Base-by-base conservation (phyloP, 2,113 vertebrate genomes). In the Ovibos moschatus region DNA sequence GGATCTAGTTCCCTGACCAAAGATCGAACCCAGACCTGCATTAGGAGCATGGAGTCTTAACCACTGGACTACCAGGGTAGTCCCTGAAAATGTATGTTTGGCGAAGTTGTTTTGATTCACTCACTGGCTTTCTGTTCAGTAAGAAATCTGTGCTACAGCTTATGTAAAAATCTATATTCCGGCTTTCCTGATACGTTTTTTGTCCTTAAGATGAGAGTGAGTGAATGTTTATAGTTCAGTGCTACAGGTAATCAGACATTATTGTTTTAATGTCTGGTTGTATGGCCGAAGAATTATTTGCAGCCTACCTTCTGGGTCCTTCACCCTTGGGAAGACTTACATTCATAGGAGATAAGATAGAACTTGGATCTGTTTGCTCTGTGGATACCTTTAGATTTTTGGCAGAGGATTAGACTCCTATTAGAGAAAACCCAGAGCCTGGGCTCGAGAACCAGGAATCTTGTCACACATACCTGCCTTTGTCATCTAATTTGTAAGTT, bases 391-490 rank as follows among this genome's bases (percentile, higher is more conserved):
- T 64, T 40, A 93, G 76, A 43, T 11, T 90, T 94, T 93, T 33
- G 21, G 13, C 50, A 76, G 55, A 95, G 57, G n/a, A 30, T 33
- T 78, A 86, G n/a, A 43, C 79, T 95, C 45, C 33, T 53, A 19
- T 86, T 81, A 57, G 10, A 97, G 40, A 85, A 95, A 95, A 94
- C 92, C 28, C 60, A 78, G 62, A 95, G 40, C 15, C 25, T 58
- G 53, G 58, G n/a, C 50, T 93, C 27, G 6, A 76, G 21, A 81
- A 83, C 6, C 11, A 28, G 27, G 15, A 36, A 7, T 91, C 2
- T 92, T 23, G 9, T 84, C 14, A 36, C 15, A 90, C 47, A 51
- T 55, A 78, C 40, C 27, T 81, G 67, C 53, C 58, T 83, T 53
- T 89, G 50, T 89, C 43, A 89, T 27, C n/a, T 84, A 88, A 67